phyloP scores from a whole-genome alignment of 2,113 vertebrate genomes.

The Pavo muticus region DNA sequence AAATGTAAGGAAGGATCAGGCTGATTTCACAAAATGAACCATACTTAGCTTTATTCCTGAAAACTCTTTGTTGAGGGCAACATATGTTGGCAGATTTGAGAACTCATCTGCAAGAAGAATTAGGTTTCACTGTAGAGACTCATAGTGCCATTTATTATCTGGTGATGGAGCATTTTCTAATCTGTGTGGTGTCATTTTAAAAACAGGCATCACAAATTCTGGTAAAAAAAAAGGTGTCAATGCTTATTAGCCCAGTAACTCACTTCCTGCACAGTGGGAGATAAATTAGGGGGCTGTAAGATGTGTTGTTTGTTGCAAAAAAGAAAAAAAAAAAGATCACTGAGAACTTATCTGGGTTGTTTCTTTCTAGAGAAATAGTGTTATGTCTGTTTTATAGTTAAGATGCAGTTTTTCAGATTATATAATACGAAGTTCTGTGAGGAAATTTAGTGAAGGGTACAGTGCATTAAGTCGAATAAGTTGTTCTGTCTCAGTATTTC shows the following conservation, averaged over 20 bases:
- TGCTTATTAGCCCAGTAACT: slow-evolving; percentile 9
- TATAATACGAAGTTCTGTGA: background rate
- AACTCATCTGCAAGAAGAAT: slow-evolving; percentile 54
- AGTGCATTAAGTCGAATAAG: background rate
- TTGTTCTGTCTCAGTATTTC: background rate
- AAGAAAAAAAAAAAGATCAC: background rate
- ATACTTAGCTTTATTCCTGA: background rate
- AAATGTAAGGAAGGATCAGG: background rate
- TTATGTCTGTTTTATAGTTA: background rate
- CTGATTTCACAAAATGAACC: background rate
- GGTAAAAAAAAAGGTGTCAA: slow-evolving; percentile 16
- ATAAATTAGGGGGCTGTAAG: background rate
- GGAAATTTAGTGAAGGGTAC: background rate
- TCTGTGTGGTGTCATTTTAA: slow-evolving; percentile 43
- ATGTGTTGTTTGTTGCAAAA: background rate
- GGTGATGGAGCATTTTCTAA: slow-evolving; percentile 48
- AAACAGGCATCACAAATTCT: slow-evolving; percentile 44
- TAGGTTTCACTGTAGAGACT: slow-evolving; percentile 30
- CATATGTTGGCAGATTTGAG: background rate
- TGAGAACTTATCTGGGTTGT: background rate
- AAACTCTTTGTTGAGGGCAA: background rate
- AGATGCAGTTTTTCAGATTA: background rate
- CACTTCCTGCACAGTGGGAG: background rate
- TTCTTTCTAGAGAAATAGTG: background rate
- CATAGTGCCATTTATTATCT: slow-evolving; percentile 47